Conservation (phyloP, 2,797 vertebrate species). For the Lagorchestes hirsutus region DNA sequence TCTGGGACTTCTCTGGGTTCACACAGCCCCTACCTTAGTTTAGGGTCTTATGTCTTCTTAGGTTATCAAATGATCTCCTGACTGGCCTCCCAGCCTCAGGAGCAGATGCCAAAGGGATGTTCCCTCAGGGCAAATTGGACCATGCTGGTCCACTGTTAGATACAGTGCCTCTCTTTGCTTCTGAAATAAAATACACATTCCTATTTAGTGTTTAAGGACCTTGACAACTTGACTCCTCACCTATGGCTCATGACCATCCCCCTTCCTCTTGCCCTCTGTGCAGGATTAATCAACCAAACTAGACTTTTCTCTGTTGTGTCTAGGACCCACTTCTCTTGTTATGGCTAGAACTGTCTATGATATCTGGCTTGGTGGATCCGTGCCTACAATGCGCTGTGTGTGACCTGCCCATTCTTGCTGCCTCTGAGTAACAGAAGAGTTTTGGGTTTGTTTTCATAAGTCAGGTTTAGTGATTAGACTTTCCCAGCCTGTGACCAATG, state of each 20-base stretch:
- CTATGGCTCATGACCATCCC: neutral
- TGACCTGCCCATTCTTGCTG: neutral
- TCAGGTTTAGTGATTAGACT: neutral
- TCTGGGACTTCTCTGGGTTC: too few species aligned
- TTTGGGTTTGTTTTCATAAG: neutral
- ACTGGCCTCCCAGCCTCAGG: neutral
- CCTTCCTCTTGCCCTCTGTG: neutral
- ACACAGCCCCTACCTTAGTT: neutral
- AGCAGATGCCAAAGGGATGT: neutral
- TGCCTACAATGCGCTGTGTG: neutral
- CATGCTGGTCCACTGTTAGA: neutral
- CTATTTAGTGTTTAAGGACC: neutral
- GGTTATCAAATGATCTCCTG: neutral
- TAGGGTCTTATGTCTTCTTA: neutral
- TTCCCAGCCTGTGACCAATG: neutral
- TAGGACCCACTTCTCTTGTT: too few species aligned
- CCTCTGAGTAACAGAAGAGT: too few species aligned
- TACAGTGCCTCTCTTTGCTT: neutral
- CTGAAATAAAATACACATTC: neutral
- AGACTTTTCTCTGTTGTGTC: neutral
- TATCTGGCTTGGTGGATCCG: neutral
- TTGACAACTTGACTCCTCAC: neutral
- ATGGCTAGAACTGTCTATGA: too few species aligned
- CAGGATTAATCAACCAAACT: neutral
- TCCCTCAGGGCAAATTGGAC: neutral